Base-by-base conservation (phyloP, 92 coral and sea anemone genomes). In the Porites lobata region DNA sequence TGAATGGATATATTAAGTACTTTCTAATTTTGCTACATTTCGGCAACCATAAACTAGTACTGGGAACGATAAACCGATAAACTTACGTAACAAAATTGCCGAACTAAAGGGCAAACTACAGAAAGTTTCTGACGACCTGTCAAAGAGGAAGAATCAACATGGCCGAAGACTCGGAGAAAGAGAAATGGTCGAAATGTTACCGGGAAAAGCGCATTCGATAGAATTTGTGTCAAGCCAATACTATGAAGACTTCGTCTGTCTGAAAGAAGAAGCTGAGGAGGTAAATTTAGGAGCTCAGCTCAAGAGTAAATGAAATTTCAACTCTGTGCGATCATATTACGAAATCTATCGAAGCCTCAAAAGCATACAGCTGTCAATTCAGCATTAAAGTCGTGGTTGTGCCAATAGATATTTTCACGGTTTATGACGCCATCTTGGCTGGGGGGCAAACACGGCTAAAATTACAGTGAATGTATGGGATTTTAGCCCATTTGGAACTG, bases 281-380 rank as follows among this genome's bases (percentile, higher is more conserved):
- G 52, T 20, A 80, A 62, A 26, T 80, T 20, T 52, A 62, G 74
- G 51, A 19, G 62, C 38, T 80, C 67, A 72, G 9, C 54, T 9
- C 77, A 29, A 72, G 77, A 51, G 77, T 72, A 4, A 11, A 12
- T 72, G 59, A 26, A 26, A 72, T 72, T 26, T 26, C 77, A 29
- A 72, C 54, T 57, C 51, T 57, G 50, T 59, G 81, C 3, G 71
- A 78, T 54, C 32, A 53, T n/a, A 19, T 84, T 22, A 53, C 29
- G 61, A 72, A 76, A 57, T 65, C n/a, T 62, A 85, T 85, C 74
- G 88, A 85, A 85, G 76, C 67, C 56, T 15, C 72, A 20, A 82
- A 38, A 17, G 82, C 63, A 6, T 85, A 85, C 64, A 57, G 59
- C 17, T 85, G 75, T 56, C 72, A 75, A 21, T 73, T 62, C 12